Percentiles rank a stretch among this genome's conserved stretches.
These are phyloP conservation scores for Coptodon rendalli DNA, from an alignment of 2,113 vertebrate genomes.

Conservation along the genomic window DNA sequence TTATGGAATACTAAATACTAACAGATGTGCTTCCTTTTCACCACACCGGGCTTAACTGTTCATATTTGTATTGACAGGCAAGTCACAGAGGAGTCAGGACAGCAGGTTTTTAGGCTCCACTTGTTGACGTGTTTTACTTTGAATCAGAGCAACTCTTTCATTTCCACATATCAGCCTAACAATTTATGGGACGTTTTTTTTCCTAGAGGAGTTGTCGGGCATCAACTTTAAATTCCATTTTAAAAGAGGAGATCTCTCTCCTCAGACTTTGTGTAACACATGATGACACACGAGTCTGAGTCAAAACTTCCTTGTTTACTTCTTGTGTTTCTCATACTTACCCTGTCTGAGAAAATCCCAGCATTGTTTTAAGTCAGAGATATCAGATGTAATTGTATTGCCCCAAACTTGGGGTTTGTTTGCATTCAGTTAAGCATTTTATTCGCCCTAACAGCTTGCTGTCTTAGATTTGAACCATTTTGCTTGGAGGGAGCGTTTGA, in stretches of 20 bases:
- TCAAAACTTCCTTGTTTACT: neutral
- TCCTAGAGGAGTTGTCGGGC: neutral
- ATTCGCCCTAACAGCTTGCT: neutral
- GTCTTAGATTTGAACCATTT: neutral
- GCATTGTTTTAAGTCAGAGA: neutral
- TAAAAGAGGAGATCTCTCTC: neutral
- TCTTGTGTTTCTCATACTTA: neutral
- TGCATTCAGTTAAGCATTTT: neutral
- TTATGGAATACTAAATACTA: neutral
- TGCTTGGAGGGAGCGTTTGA: accelerated
- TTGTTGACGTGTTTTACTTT: neutral
- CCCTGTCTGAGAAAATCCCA: neutral
- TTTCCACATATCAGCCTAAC: neutral
- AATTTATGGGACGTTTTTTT: neutral
- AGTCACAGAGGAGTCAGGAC: neutral
- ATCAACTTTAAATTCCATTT: neutral
- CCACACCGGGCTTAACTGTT: neutral
- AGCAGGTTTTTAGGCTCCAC: neutral
- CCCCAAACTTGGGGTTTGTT: neutral
- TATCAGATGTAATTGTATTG: neutral
- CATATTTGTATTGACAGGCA: neutral
- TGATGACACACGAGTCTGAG: neutral
- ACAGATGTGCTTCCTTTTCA: neutral
- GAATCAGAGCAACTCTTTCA: neutral
- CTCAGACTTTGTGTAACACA: neutral